Conservation (phyloP, 2,888 invertebrate genomes). For the Ectemnius lituratus region DNA sequence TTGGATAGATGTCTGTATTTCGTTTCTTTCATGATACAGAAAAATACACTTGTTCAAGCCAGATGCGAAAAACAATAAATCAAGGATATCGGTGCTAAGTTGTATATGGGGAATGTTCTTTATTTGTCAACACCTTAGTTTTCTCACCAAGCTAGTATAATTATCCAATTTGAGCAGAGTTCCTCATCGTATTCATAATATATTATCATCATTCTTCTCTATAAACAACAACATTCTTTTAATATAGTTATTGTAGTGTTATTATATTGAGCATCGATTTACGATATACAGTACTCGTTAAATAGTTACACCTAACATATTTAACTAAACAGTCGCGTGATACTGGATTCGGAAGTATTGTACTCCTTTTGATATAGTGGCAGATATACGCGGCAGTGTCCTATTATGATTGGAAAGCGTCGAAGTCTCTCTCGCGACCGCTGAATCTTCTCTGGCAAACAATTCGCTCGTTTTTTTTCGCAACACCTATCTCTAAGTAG, state of each 20-base stretch:
- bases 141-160: constrained; percentile 66
- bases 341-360: constrained; percentile 41
- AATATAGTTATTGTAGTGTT: constrained; percentile 70
- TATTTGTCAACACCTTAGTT: constrained; percentile 71
- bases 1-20: constrained; percentile 34
- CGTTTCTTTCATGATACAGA: constrained; percentile 44
- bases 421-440: neutral
- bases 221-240: constrained; percentile 72
- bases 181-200: constrained; percentile 66
- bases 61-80: constrained; percentile 32
- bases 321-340: constrained; percentile 37
- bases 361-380: constrained; percentile 38
- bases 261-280: constrained; percentile 74
- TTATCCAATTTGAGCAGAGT: constrained; percentile 71
- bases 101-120: constrained; percentile 55
- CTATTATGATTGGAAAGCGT: constrained; percentile 31
- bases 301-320: constrained; percentile 61
- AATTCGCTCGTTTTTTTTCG: constrained; percentile 24
- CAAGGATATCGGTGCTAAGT: constrained; percentile 41
- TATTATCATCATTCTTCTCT: constrained; percentile 61
- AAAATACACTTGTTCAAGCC: constrained; percentile 61
- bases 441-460: neutral
- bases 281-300: constrained; percentile 59
- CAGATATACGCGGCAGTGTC: constrained; percentile 28
- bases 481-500: constrained; percentile 37